These are phyloP conservation scores for Nephila pilipes DNA, from an alignment of 1,140 invertebrate species.

Conservation along the genomic window DNA sequence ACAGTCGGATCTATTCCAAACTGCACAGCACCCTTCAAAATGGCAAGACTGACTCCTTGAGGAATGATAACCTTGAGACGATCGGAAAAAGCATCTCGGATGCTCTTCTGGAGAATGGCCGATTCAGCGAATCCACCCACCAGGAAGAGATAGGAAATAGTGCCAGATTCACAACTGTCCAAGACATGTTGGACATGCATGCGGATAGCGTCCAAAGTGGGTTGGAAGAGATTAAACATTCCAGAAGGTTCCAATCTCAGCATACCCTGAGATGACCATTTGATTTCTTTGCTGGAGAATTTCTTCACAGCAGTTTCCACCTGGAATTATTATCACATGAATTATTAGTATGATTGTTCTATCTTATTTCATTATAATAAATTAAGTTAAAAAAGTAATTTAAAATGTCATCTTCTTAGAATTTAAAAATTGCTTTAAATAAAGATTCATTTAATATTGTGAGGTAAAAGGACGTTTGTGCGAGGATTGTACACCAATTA, in stretches of 20 bases:
- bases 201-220: slow-evolving; percentile 83
- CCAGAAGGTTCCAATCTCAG: slow-evolving; percentile 82
- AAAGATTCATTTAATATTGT: too few species aligned
- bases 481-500: too few species aligned
- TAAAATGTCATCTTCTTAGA: too few species aligned
- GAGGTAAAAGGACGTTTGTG: too few species aligned
- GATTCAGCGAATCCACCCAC: slow-evolving; percentile 85
- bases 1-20: slow-evolving; percentile 84
- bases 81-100: slow-evolving; percentile 82
- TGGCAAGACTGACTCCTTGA: slow-evolving; percentile 82
- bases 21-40: slow-evolving; percentile 83
- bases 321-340: slow-evolving; percentile 28
- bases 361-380: too few species aligned
- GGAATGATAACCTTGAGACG: slow-evolving; percentile 84
- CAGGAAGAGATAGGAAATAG: slow-evolving; percentile 84
- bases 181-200: slow-evolving; percentile 83
- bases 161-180: slow-evolving; percentile 81
- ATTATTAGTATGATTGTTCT: too few species aligned
- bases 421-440: too few species aligned
- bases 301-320: slow-evolving; percentile 79
- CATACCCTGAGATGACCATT: slow-evolving; percentile 82
- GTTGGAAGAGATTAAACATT: slow-evolving; percentile 84
- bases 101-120: slow-evolving; percentile 83
- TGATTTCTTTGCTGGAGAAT: slow-evolving; percentile 81
- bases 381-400: too few species aligned